A percentile compares a stretch with the other conserved stretches of the same genome.
phyloP scores from a whole-genome alignment of 1,140 invertebrate genomes.

The Hypothenemus hampei region DNA sequence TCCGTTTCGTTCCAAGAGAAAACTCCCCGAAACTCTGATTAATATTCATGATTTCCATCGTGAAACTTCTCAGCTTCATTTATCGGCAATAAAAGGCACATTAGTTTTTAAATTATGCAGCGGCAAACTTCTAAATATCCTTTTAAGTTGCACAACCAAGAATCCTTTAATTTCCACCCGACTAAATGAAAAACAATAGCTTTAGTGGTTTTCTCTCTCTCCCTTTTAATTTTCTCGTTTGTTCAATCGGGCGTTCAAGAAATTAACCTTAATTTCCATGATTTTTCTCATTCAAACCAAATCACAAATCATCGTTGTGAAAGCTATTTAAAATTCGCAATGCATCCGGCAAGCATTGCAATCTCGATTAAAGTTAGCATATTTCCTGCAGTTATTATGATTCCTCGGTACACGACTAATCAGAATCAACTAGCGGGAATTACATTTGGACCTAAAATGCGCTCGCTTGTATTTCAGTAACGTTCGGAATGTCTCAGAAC shows the following conservation, averaged over 20 bases:
- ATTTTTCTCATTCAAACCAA: too few relatives aligned
- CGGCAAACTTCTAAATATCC: slow-evolving; percentile 12
- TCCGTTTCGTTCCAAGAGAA: too few relatives aligned
- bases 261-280: too few relatives aligned
- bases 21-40: slow-evolving; percentile 1
- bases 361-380: too few relatives aligned
- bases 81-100: slow-evolving; percentile 19
- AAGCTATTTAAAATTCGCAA: too few relatives aligned
- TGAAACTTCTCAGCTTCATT: slow-evolving; percentile 5
- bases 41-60: slow-evolving; percentile 12
- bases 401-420: slow-evolving; percentile 9
- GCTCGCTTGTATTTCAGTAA: slow-evolving; percentile 33
- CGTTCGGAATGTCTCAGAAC: slow-evolving; percentile 33
- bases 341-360: too few relatives aligned
- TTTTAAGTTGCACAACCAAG: slow-evolving; percentile 19
- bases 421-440: slow-evolving; percentile 22
- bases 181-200: slow-evolving; percentile 16
- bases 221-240: slow-evolving; percentile 1
- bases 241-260: too few relatives aligned
- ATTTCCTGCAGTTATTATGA: background rate
- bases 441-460: slow-evolving; percentile 22
- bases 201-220: background rate
- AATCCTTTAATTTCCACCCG: slow-evolving; percentile 15
- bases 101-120: slow-evolving; percentile 18
- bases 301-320: too few relatives aligned